A percentile compares a stretch with the other conserved stretches of the same genome.
These are phyloP conservation scores for Scylla paramamosain DNA, from an alignment of 1,140 invertebrate species.

Conservation along the genomic window DNA sequence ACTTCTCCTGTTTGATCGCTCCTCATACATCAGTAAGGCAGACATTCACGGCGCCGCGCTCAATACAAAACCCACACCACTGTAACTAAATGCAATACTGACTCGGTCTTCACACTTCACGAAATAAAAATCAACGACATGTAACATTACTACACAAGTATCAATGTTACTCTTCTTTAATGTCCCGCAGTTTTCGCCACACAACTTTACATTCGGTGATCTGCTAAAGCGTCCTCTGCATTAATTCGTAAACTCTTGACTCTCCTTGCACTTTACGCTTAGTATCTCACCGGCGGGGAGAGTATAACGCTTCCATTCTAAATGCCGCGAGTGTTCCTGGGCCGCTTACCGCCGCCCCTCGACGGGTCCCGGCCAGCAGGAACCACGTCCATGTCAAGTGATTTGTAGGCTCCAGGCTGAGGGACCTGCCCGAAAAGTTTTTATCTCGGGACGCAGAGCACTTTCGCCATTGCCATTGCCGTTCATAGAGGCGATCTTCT, in stretches of 20 bases:
- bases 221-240: background rate
- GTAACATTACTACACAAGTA: conserved; percentile 27
- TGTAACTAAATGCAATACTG: conserved; percentile 66
- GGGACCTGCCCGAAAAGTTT: conserved; percentile 65
- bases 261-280: conserved; percentile 3
- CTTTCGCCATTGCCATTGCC: conserved; percentile 54
- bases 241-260: conserved; percentile 23
- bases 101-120: conserved; percentile 49
- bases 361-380: conserved; percentile 59
- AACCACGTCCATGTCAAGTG: conserved; percentile 70
- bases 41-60: conserved; percentile 59
- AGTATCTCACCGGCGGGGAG: background rate
- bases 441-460: conserved; percentile 46
- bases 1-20: conserved; percentile 64
- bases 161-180: conserved; percentile 16
- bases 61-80: conserved; percentile 52
- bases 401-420: conserved; percentile 67
- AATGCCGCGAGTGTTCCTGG: conserved; percentile 24
- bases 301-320: conserved; percentile 3
- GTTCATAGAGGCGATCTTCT: conserved; percentile 52
- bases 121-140: conserved; percentile 30
- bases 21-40: conserved; percentile 67
- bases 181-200: conserved; percentile 1
- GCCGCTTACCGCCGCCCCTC: conserved; percentile 46
- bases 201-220: background rate